phyloP scores from a whole-genome alignment of 1,140 invertebrate species.

The Drosophila rhopaloa region DNA sequence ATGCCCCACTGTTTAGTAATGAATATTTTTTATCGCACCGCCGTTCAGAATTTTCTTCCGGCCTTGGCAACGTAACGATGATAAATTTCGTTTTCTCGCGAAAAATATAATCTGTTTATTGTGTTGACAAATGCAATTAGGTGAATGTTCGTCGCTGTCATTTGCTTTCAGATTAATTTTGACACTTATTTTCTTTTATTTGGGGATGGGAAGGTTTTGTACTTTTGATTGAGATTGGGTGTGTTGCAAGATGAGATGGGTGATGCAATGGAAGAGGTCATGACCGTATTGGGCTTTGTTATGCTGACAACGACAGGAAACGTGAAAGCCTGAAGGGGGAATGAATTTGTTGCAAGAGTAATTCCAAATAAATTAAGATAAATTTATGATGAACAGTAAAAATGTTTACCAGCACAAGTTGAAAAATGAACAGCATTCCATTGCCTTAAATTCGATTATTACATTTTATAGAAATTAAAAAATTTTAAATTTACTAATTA shows the following conservation, averaged over 20 bases:
- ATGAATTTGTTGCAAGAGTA: neutral
- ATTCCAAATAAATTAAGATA: slow-evolving; percentile 12
- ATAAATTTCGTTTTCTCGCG: slow-evolving; percentile 22
- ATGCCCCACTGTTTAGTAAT: slow-evolving; percentile 38
- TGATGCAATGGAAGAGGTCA: neutral
- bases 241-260: neutral
- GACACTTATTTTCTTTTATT: slow-evolving; percentile 9
- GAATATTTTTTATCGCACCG: neutral
- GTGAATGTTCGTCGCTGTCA: slow-evolving; percentile 18
- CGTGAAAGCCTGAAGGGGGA: neutral
- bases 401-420: neutral
- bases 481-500: too few species aligned
- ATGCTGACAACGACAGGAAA: neutral
- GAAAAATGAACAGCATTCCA: too few species aligned
- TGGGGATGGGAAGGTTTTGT: neutral
- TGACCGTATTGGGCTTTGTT: slow-evolving; percentile 2
- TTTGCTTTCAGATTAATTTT: slow-evolving; percentile 22
- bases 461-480: too few species aligned
- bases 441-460: too few species aligned
- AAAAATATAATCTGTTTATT: slow-evolving; percentile 40
- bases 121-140: slow-evolving; percentile 44
- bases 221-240: slow-evolving; percentile 5
- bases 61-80: slow-evolving; percentile 27
- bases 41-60: neutral
- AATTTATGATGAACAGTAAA: neutral